Evolutionary conservation across 2,888 invertebrate species (phyloP).

Genomic region (Anoncus sp.): DNA sequence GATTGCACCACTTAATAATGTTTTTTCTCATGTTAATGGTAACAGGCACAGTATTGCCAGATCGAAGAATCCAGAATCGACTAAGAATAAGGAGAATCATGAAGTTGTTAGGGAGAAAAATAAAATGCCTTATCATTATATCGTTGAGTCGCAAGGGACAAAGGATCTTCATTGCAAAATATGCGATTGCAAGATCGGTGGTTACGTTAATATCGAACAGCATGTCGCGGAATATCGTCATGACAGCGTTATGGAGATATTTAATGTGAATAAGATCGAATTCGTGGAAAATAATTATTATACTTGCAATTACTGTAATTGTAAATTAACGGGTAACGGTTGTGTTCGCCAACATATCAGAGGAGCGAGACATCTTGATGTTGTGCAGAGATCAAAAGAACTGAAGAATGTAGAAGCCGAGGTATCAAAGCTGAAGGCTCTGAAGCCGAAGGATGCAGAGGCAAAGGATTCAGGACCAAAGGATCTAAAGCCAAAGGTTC

Average conservation of each 20-base stretch:
- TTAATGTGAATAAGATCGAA: background rate
- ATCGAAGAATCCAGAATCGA: background rate
- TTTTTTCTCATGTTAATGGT: background rate
- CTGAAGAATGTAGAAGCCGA: no score
- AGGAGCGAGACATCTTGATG: background rate
- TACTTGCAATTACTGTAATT: conserved; percentile 10
- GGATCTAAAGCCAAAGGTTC: no score
- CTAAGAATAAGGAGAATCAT: background rate
- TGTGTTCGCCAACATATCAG: background rate
- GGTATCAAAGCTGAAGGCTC: no score
- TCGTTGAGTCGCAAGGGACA: background rate
- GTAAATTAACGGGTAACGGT: no score
- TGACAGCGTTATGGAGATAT: background rate
- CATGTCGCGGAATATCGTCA: background rate
- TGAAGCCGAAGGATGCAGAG: no score
- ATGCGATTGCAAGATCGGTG: background rate
- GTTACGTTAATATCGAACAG: background rate
- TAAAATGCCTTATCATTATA: background rate
- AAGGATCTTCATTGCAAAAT: background rate
- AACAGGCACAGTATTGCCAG: background rate
- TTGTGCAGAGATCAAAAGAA: no score
- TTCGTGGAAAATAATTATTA: background rate
- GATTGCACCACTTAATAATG: background rate
- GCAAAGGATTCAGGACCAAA: no score
- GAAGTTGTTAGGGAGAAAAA: no score